Conservation (phyloP, 2,113 vertebrate genomes). For the Amblyornis subalaris region DNA sequence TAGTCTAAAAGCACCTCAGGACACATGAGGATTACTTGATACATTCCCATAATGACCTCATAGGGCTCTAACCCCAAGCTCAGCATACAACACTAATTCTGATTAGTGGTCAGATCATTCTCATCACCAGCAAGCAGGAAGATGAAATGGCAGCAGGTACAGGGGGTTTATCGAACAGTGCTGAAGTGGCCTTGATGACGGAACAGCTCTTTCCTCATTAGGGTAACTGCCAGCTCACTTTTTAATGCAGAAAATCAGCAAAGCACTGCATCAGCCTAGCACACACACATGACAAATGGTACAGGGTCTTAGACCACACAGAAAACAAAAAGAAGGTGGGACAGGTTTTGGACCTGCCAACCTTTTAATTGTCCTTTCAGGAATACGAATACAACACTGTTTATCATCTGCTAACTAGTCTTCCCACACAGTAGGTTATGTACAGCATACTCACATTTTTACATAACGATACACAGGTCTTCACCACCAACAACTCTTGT, state of each 20-base stretch:
- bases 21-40: not conserved
- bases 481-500: not conserved
- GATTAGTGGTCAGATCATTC: not conserved
- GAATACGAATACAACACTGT: not conserved
- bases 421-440: not conserved
- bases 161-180: not conserved
- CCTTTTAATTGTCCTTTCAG: not conserved
- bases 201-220: not conserved
- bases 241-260: slow-evolving; percentile 10
- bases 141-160: not conserved
- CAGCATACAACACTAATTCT: not conserved
- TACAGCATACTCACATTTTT: not conserved
- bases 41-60: not conserved
- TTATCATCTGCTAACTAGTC: not conserved
- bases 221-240: not conserved
- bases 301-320: not conserved
- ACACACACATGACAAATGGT: not conserved
- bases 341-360: not conserved
- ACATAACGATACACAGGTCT: slow-evolving; percentile 4
- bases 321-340: not conserved
- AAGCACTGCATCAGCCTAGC: not conserved
- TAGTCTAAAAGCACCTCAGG: not conserved
- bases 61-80: not conserved
- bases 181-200: not conserved
- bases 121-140: not conserved